Conservation (phyloP, 1,140 invertebrate genomes). For the Andricus grossulariae region DNA sequence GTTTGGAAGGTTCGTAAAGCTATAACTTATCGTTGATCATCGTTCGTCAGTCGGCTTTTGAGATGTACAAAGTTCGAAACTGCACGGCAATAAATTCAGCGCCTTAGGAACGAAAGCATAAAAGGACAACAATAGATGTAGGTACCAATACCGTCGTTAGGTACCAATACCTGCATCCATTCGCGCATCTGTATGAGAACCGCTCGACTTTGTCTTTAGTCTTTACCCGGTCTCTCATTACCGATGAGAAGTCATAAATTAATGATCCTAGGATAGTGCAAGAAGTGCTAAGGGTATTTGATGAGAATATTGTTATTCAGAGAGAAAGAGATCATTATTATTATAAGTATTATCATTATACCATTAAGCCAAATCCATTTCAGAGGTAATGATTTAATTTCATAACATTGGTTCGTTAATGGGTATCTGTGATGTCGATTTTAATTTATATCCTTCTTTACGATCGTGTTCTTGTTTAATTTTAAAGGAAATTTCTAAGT, state of each 20-base stretch:
- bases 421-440: too few species aligned
- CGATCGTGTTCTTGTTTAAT: too few species aligned
- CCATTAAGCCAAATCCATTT: too few species aligned
- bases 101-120: constrained; percentile 66
- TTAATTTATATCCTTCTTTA: too few species aligned
- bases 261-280: neutral
- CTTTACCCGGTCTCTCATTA: constrained; percentile 26
- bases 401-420: too few species aligned
- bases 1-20: constrained; percentile 67
- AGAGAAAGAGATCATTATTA: neutral
- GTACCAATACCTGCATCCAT: constrained; percentile 25
- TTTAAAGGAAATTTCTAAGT: too few species aligned
- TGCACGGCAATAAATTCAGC: constrained; percentile 68
- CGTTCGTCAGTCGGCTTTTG: constrained; percentile 67
- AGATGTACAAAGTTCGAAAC: constrained; percentile 66
- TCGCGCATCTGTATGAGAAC: constrained; percentile 36
- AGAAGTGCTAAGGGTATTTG: neutral
- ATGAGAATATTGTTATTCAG: constrained; percentile 1
- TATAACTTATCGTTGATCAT: constrained; percentile 72
- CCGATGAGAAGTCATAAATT: constrained; percentile 23
- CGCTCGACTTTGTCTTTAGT: constrained; percentile 32
- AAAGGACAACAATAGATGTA: constrained; percentile 60
- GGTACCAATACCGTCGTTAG: constrained; percentile 45
- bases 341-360: too few species aligned
- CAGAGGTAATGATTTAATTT: too few species aligned